These are phyloP conservation scores for Tachysurus fulvidraco DNA, from an alignment of 2,113 vertebrate genomes.

Conservation along the genomic window DNA sequence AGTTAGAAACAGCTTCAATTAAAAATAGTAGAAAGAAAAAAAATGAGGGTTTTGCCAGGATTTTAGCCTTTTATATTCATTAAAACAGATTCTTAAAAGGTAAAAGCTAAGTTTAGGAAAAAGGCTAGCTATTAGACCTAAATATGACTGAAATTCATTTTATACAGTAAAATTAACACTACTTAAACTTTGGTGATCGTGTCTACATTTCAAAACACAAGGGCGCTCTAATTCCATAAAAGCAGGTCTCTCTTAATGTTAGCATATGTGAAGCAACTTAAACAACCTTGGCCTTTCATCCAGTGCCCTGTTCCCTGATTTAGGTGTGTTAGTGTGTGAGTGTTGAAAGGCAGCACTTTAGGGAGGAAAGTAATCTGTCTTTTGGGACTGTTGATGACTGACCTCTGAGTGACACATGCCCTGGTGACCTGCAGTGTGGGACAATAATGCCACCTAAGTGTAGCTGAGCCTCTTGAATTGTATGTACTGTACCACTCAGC, in stretches of 20 bases:
- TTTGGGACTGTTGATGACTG: constrained; percentile 14
- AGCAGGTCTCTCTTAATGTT: constrained; percentile 10
- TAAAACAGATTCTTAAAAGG: neutral
- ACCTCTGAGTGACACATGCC: constrained; percentile 39
- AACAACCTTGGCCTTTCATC: neutral
- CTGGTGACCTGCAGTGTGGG: constrained; percentile 25
- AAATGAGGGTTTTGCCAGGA: neutral
- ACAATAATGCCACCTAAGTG: constrained; percentile 37
- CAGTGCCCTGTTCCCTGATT: neutral
- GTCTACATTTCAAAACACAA: neutral
- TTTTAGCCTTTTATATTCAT: neutral
- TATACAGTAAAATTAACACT: neutral
- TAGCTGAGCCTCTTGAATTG: constrained; percentile 40
- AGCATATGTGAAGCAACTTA: constrained; percentile 19
- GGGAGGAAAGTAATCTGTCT: constrained; percentile 18
- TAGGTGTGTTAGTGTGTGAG: neutral
- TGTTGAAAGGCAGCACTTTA: neutral
- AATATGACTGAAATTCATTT: neutral
- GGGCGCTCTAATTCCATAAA: neutral
- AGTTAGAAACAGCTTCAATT: neutral
- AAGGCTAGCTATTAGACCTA: neutral
- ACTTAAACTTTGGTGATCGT: neutral
- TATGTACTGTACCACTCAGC: constrained; percentile 26
- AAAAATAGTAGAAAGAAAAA: neutral
- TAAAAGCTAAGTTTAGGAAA: neutral